A percentile compares a stretch with the other conserved stretches of the same genome.
phyloP scores from a whole-genome alignment of 2,888 invertebrate species.

The Aphodius sticticus region DNA sequence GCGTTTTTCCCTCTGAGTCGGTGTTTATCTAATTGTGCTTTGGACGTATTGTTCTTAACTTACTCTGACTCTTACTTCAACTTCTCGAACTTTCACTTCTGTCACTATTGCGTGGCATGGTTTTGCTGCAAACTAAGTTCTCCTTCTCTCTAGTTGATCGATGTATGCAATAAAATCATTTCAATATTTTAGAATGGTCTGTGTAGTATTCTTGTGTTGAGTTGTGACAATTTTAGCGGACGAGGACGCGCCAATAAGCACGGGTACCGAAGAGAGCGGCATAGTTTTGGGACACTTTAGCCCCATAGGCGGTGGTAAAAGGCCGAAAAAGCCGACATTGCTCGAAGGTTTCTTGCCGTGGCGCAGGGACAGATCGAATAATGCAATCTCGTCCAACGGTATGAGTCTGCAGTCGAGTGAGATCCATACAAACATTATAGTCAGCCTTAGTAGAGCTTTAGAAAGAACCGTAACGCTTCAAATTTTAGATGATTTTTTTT shows the following conservation, averaged over 20 bases:
- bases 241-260: constrained; percentile 51
- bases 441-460: not conserved
- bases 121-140: not conserved
- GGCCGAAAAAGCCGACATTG: constrained; percentile 66
- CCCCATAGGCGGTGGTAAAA: constrained; percentile 55
- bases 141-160: constrained; percentile 17
- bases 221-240: constrained; percentile 53
- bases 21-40: not conserved
- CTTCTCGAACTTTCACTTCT: constrained; percentile 19
- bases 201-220: not conserved
- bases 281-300: constrained; percentile 55
- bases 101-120: not conserved
- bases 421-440: not conserved
- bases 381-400: not conserved
- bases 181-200: not conserved
- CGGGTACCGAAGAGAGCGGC: constrained; percentile 57
- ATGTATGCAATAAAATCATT: constrained; percentile 5
- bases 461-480: not conserved
- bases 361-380: constrained; percentile 77
- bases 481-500: not conserved
- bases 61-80: not conserved
- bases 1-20: not conserved
- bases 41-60: not conserved
- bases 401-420: not conserved
- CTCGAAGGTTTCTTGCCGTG: constrained; percentile 86